Percentiles rank a stretch among this genome's conserved stretches.
These are phyloP conservation scores for Nanger granti DNA, from an alignment of 2,113 vertebrate species.

Conservation along the genomic window DNA sequence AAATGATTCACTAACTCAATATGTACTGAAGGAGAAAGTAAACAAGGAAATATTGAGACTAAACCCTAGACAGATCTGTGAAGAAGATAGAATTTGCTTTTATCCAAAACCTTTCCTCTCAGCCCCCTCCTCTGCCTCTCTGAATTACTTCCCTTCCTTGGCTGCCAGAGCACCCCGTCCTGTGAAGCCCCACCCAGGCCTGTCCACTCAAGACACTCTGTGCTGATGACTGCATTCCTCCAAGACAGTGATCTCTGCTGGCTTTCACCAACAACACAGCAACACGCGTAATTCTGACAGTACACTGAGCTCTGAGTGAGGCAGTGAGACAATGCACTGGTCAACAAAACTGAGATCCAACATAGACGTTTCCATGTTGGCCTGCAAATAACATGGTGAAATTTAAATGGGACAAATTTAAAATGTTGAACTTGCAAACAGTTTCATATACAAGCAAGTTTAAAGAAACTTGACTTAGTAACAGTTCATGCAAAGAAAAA, in stretches of 20 bases:
- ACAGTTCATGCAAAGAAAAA: neutral
- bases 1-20: neutral
- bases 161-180: neutral
- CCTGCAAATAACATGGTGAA: neutral
- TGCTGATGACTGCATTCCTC: neutral
- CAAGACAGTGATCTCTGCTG: slow-evolving; percentile 30
- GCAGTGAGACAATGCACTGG: neutral
- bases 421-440: neutral
- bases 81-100: neutral
- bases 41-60: neutral
- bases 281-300: neutral
- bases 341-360: neutral
- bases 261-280: neutral
- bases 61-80: neutral
- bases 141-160: neutral
- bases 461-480: neutral
- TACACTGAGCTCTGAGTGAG: neutral
- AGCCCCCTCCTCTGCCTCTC: neutral
- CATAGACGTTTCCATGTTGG: neutral
- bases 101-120: neutral
- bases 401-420: neutral
- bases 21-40: neutral
- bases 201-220: neutral
- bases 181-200: neutral
- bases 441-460: neutral